These are phyloP conservation scores for Ceratina calcarata DNA, from an alignment of 1,140 invertebrate species.

Conservation along the genomic window DNA sequence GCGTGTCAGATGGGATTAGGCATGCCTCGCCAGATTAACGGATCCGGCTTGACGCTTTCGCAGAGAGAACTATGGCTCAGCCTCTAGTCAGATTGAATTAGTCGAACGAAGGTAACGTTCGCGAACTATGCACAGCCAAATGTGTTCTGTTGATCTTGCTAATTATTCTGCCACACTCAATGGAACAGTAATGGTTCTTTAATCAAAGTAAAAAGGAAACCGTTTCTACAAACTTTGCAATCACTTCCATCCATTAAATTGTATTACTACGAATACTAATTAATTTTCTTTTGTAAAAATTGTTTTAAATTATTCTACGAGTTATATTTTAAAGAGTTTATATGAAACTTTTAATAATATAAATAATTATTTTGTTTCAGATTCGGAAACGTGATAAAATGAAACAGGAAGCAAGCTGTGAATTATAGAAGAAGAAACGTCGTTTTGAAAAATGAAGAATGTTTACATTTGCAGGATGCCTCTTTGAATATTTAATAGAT, in stretches of 20 bases:
- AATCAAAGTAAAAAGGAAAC: neutral
- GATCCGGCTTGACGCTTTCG: conserved; percentile 42
- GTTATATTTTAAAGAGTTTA: too few species aligned
- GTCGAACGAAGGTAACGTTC: conserved; percentile 43
- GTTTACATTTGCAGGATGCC: neutral
- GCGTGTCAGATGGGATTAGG: conserved; percentile 70
- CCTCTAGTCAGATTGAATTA: conserved; percentile 43
- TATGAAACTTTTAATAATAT: neutral
- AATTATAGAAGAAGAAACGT: neutral
- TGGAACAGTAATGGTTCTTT: neutral
- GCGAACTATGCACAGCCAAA: conserved; percentile 32
- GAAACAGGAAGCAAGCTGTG: neutral
- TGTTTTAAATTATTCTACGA: too few species aligned
- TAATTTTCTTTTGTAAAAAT: too few species aligned
- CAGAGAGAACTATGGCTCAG: conserved; percentile 36
- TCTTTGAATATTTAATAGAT: neutral
- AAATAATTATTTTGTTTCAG: neutral
- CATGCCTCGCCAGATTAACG: conserved; percentile 66
- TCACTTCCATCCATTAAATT: too few species aligned
- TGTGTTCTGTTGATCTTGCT: conserved; percentile 28
- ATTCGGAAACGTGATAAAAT: neutral
- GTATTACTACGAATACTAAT: too few species aligned
- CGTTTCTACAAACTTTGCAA: too few species aligned
- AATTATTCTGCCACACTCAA: conserved; percentile 29
- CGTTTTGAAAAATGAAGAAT: neutral